Evolutionary conservation across 1,140 invertebrate species (phyloP).

Genomic region (Homalodisca vitripennis): DNA sequence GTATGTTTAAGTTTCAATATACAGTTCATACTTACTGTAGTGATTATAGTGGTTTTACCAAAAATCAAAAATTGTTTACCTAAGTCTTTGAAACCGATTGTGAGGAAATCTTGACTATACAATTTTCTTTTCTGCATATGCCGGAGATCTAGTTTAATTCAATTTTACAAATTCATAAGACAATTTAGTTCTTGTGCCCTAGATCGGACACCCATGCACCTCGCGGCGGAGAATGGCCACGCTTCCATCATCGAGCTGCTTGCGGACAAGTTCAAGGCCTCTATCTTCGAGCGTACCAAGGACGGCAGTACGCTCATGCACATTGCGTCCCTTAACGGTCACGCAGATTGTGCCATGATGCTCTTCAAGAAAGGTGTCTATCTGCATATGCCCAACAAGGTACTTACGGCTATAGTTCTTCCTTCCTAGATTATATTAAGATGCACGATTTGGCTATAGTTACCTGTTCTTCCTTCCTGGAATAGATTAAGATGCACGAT

Average conservation of each 20-base stretch:
- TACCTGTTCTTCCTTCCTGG: slow-evolving; percentile 2
- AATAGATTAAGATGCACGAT: neutral
- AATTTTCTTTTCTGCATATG: too few relatives aligned
- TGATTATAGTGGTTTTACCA: too few relatives aligned
- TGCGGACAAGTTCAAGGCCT: slow-evolving; percentile 97
- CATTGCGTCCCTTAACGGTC: slow-evolving; percentile 93
- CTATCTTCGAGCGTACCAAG: slow-evolving; percentile 90
- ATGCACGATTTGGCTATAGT: too few relatives aligned
- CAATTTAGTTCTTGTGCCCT: slow-evolving; percentile 33
- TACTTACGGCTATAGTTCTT: slow-evolving; percentile 49
- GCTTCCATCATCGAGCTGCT: slow-evolving; percentile 93
- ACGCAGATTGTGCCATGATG: slow-evolving; percentile 98
- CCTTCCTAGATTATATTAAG: neutral
- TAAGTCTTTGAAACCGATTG: too few relatives aligned
- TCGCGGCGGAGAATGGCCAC: slow-evolving; percentile 96
- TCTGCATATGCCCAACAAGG: slow-evolving; percentile 98
- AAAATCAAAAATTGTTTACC: too few relatives aligned
- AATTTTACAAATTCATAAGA: too few relatives aligned
- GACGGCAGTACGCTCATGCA: slow-evolving; percentile 99
- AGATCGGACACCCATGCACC: slow-evolving; percentile 95
- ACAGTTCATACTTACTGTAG: too few relatives aligned
- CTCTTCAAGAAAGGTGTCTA: slow-evolving; percentile 99
- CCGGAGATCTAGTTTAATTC: too few relatives aligned
- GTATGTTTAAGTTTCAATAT: too few relatives aligned
- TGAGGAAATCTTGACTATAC: too few relatives aligned